Evolutionary conservation across 2,797 vertebrate genomes (phyloP).

Genomic region (Nyctalus aviator): DNA sequence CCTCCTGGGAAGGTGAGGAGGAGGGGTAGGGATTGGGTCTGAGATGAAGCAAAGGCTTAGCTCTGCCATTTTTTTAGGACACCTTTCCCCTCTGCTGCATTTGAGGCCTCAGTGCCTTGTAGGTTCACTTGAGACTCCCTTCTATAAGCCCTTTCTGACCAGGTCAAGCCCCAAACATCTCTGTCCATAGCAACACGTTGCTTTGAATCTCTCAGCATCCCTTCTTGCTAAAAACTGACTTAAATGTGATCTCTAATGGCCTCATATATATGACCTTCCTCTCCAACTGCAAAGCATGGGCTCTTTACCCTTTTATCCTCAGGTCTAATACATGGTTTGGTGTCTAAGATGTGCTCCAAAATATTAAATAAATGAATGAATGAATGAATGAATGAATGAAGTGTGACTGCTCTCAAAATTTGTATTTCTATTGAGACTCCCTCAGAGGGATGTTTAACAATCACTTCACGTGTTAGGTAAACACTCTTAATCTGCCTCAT

Average conservation of each 20-base stretch:
- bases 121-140: background rate
- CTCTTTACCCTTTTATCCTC: background rate
- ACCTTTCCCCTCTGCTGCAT: background rate
- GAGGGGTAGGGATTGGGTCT: background rate
- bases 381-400: background rate
- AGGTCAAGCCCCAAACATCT: background rate
- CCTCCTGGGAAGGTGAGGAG: background rate
- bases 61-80: background rate
- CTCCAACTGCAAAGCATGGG: background rate
- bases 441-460: background rate
- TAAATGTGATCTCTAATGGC: background rate
- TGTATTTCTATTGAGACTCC: background rate
- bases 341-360: background rate
- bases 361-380: background rate
- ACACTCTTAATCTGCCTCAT: background rate
- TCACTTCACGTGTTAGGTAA: constrained; percentile 36
- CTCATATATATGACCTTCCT: background rate
- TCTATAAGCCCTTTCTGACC: background rate
- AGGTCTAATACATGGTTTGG: background rate
- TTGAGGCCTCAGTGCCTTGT: background rate
- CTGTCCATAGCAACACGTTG: constrained; percentile 15
- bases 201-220: background rate
- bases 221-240: background rate
- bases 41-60: background rate
- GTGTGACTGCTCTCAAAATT: background rate